These are phyloP conservation scores for Panagrolaimus sp. DNA, from an alignment of 1,140 invertebrate genomes.

Conservation along the genomic window DNA sequence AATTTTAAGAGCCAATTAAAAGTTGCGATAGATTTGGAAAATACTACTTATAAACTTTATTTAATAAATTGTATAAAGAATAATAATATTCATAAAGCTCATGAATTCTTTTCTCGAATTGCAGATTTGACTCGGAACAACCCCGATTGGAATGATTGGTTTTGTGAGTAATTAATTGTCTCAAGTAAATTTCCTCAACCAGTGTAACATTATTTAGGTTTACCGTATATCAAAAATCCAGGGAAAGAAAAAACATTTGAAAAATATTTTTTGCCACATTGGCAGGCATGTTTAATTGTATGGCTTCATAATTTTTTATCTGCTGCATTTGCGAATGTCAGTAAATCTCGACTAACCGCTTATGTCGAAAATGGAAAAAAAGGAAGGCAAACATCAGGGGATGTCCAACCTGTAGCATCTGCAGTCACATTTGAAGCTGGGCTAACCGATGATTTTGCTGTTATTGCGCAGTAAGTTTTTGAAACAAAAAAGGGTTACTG, in stretches of 20 bases:
- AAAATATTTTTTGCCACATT: constrained; percentile 81
- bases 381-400: constrained; percentile 23
- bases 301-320: constrained; percentile 88
- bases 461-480: constrained; percentile 72
- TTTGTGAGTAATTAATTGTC: constrained; percentile 67
- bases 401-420: constrained; percentile 17
- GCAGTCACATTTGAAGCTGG: constrained; percentile 63
- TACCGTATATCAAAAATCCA: constrained; percentile 81
- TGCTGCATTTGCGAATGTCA: constrained; percentile 67
- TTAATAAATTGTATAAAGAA: constrained; percentile 76
- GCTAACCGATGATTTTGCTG: constrained; percentile 83
- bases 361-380: constrained; percentile 64
- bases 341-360: constrained; percentile 62
- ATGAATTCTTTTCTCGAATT: constrained; percentile 83
- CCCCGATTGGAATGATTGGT: constrained; percentile 92
- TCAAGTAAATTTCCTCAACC: constrained; percentile 23
- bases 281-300: constrained; percentile 88
- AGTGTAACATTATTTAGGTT: constrained; percentile 64
- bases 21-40: constrained; percentile 78
- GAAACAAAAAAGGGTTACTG: neutral
- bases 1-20: constrained; percentile 52
- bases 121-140: constrained; percentile 77
- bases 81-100: constrained; percentile 75
- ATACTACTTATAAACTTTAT: constrained; percentile 80
- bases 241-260: constrained; percentile 80